phyloP scores from a whole-genome alignment of 2,888 invertebrate species.

The Coleophora flavipennella region DNA sequence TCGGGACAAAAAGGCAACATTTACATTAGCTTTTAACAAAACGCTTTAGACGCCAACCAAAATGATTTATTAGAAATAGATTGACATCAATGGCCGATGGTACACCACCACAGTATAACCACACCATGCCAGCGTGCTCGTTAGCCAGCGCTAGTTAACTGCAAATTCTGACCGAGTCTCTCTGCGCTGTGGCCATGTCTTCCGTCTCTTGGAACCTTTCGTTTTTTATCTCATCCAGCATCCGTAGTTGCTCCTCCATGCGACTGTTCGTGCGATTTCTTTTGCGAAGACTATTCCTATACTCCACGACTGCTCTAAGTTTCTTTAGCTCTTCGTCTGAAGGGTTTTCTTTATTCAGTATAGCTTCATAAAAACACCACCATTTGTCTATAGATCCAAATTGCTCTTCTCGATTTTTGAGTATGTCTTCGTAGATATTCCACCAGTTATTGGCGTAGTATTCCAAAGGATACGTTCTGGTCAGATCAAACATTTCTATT shows the following conservation, averaged over 20 bases:
- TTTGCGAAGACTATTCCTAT: slow-evolving; percentile 28
- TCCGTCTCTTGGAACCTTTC: slow-evolving; percentile 49
- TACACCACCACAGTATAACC: slow-evolving; percentile 11
- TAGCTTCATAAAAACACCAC: slow-evolving; percentile 62
- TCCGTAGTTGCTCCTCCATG: slow-evolving; percentile 51
- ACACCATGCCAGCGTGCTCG: slow-evolving; percentile 25
- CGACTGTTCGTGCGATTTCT: slow-evolving; percentile 42
- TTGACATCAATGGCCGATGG: slow-evolving; percentile 17
- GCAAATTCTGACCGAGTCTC: slow-evolving; percentile 55
- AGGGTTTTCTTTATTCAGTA: slow-evolving; percentile 40
- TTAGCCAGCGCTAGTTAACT: not conserved
- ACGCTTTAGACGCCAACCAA: slow-evolving; percentile 15
- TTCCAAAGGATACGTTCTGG: slow-evolving; percentile 51
- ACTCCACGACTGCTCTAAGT: slow-evolving; percentile 36
- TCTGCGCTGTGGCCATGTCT: slow-evolving; percentile 37
- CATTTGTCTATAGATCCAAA: slow-evolving; percentile 65
- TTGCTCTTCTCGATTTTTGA: slow-evolving; percentile 55
- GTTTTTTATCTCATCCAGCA: slow-evolving; percentile 51
- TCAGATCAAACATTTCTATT: slow-evolving; percentile 52
- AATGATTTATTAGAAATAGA: slow-evolving; percentile 10
- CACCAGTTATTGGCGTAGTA: slow-evolving; percentile 71
- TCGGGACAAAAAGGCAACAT: no score
- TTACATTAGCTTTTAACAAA: not conserved
- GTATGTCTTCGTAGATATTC: slow-evolving; percentile 59
- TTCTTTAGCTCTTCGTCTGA: slow-evolving; percentile 39